Evolutionary conservation across 1,140 invertebrate genomes (phyloP).

Genomic region (Lanistes nyassanus): DNA sequence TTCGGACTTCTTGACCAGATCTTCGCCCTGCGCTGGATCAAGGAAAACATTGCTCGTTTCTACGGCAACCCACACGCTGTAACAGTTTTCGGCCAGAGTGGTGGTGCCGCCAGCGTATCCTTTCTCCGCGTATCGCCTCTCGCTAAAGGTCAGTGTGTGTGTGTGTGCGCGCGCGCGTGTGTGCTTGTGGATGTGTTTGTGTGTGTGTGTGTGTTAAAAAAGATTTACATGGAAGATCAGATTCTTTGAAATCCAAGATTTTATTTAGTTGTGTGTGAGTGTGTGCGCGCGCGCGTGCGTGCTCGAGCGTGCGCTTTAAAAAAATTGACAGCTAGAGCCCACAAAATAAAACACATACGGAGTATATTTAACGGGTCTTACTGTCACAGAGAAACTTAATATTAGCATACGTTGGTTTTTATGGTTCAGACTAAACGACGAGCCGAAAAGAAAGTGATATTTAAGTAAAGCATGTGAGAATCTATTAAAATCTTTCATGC

Average conservation of each 20-base stretch:
- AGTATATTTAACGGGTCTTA: not conserved
- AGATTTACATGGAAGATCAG: too few relatives aligned
- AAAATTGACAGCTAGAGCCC: too few relatives aligned
- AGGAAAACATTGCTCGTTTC: constrained; percentile 88
- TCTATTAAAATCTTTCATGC: not conserved
- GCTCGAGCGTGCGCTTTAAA: too few relatives aligned
- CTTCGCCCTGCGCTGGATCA: constrained; percentile 89
- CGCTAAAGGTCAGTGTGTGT: not conserved
- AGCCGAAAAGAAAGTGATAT: not conserved
- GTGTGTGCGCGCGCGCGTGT: too few relatives aligned
- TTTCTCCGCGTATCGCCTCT: constrained; percentile 7
- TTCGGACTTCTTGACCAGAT: constrained; percentile 93
- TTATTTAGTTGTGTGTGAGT: too few relatives aligned
- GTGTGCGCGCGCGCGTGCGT: too few relatives aligned
- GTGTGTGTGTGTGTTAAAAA: too few relatives aligned
- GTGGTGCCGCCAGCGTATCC: constrained; percentile 75
- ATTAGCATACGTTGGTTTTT: not conserved
- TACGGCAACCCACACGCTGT: constrained; percentile 87
- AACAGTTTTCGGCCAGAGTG: constrained; percentile 90
- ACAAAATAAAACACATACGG: not conserved
- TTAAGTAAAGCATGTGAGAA: not conserved
- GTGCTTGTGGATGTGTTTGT: too few relatives aligned
- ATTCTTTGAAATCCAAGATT: too few relatives aligned
- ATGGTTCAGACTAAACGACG: too few relatives aligned
- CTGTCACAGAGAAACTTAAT: not conserved